These are phyloP conservation scores for Leucopternis melanops DNA, from an alignment of 2,113 vertebrate species.

Conservation along the genomic window DNA sequence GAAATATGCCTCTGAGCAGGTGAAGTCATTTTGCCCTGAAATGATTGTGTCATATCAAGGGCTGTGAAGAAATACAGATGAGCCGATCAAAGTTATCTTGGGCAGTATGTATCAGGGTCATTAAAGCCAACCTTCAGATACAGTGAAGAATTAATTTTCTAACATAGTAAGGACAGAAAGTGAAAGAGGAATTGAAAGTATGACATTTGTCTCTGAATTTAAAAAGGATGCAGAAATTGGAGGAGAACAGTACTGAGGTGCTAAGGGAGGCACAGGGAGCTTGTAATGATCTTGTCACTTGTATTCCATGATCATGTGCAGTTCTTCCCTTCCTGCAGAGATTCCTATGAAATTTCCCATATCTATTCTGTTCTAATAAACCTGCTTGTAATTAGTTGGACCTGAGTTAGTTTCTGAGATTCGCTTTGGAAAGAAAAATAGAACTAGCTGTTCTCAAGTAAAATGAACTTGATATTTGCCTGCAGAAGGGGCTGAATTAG, in stretches of 20 bases:
- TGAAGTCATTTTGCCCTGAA: background rate
- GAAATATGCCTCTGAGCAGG: background rate
- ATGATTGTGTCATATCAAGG: background rate
- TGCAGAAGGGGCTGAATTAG: background rate
- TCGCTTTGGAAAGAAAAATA: background rate
- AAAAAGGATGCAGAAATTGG: constrained; percentile 9
- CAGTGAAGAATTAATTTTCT: constrained; percentile 15
- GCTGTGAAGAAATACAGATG: background rate
- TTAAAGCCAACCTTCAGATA: background rate
- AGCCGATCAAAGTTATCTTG: background rate
- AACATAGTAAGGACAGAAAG: background rate
- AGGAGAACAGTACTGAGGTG: background rate
- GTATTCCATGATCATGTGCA: background rate
- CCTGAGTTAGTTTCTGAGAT: background rate
- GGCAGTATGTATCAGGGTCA: background rate
- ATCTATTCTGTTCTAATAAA: constrained; percentile 6
- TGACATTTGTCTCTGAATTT: constrained; percentile 4
- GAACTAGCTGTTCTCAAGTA: background rate
- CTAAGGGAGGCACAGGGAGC: constrained; percentile 5
- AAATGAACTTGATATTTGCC: background rate
- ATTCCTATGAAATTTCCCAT: background rate
- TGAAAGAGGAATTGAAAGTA: background rate
- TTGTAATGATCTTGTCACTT: constrained; percentile 30
- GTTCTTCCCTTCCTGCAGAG: constrained; percentile 15
- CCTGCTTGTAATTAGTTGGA: background rate